Evolutionary conservation across 2,797 vertebrate genomes (phyloP).

Genomic region (Brachyrhaphis roseni): DNA sequence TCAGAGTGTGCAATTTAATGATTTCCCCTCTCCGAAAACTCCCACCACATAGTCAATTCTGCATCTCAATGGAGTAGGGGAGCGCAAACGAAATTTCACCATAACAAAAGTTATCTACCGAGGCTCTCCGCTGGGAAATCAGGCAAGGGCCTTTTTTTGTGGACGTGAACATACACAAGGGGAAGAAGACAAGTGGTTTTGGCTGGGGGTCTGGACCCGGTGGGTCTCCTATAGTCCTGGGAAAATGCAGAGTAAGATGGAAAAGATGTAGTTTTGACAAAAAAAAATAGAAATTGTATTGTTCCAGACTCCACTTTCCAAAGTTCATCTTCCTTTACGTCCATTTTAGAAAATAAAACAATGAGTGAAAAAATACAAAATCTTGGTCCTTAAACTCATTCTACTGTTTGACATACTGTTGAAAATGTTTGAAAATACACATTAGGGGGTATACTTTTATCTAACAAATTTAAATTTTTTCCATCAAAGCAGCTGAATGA

Average conservation of each 20-base stretch:
- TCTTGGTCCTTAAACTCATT: background rate
- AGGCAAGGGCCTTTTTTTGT: slow-evolving; percentile 39
- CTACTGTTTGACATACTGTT: background rate
- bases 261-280: slow-evolving; percentile 14
- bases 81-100: slow-evolving; percentile 61
- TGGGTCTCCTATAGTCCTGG: slow-evolving; percentile 12
- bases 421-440: too few relatives aligned
- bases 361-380: background rate
- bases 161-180: slow-evolving; percentile 36
- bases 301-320: background rate
- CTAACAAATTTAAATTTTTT: background rate
- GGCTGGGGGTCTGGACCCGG: slow-evolving; percentile 5
- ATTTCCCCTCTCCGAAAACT: slow-evolving; percentile 62
- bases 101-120: slow-evolving; percentile 64
- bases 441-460: background rate
- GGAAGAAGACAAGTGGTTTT: slow-evolving; percentile 48
- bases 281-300: background rate
- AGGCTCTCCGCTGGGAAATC: slow-evolving; percentile 66
- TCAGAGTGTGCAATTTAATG: slow-evolving; percentile 73
- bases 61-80: slow-evolving; percentile 53
- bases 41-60: slow-evolving; percentile 44
- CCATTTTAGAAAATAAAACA: background rate
- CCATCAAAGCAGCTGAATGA: background rate
- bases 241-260: slow-evolving; percentile 42
- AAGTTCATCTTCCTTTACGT: background rate